Percentiles rank a stretch among this genome's conserved stretches.
phyloP scores from a whole-genome alignment of 2,113 vertebrate genomes.

The Mus pahari region DNA sequence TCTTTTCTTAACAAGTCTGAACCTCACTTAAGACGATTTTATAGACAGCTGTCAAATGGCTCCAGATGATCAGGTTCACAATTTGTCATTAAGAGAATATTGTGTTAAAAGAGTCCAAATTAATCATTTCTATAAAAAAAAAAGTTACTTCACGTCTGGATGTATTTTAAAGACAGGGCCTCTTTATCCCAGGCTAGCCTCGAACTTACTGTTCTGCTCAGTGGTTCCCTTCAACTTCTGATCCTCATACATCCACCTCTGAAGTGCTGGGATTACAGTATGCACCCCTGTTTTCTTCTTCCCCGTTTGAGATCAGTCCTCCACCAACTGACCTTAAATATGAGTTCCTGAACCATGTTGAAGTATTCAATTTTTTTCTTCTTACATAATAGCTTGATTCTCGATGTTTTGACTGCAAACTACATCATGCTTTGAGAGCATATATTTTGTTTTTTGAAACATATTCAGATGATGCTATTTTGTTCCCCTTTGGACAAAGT shows the following conservation, averaged over 20 bases:
- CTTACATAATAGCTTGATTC: neutral
- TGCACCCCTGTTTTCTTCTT: neutral
- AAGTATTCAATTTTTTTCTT: constrained; percentile 15
- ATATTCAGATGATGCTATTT: neutral
- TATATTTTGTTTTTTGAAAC: neutral
- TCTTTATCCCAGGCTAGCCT: neutral
- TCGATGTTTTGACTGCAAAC: neutral
- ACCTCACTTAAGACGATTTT: neutral
- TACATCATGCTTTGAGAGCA: constrained; percentile 43
- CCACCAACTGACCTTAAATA: neutral
- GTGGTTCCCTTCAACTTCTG: neutral
- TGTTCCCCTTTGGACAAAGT: neutral
- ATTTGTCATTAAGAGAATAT: constrained; percentile 12
- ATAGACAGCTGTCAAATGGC: neutral
- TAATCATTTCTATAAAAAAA: constrained; percentile 41
- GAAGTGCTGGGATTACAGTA: neutral
- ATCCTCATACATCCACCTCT: neutral
- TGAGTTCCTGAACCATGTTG: neutral
- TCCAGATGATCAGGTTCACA: neutral
- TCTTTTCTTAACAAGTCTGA: neutral
- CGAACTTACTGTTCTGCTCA: too few species aligned
- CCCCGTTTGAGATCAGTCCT: neutral
- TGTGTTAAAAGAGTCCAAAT: neutral
- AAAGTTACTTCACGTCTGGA: neutral
- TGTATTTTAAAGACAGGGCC: neutral